Percentiles rank a stretch among this genome's conserved stretches.
phyloP scores from a whole-genome alignment of 2,797 vertebrate species.

The Acanthis flammea region DNA sequence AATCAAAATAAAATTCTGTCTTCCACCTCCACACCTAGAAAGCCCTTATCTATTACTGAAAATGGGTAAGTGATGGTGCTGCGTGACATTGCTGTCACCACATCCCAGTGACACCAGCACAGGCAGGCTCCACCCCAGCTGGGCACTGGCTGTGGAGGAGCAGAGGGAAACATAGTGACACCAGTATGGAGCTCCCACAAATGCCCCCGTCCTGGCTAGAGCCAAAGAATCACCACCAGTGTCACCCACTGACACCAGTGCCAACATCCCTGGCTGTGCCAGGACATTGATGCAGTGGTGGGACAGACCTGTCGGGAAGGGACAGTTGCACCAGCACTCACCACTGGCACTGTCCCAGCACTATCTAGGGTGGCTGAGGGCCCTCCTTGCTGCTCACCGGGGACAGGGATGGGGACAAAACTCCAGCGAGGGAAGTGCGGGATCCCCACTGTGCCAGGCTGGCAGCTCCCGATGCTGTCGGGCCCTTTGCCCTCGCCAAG shows the following conservation, averaged over 20 bases:
- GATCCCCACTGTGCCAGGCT: background rate
- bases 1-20: background rate
- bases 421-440: rapidly evolving
- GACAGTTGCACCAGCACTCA: background rate
- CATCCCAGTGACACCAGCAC: background rate
- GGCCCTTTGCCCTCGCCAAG: background rate
- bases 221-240: background rate
- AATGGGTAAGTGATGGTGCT: background rate
- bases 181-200: background rate
- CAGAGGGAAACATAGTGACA: background rate
- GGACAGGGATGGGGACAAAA: background rate
- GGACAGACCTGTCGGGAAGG: background rate
- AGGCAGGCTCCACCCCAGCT: background rate
- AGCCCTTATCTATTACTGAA: background rate
- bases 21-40: background rate
- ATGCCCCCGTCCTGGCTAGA: background rate
- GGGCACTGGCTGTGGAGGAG: background rate
- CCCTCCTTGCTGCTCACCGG: background rate
- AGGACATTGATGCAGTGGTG: rapidly evolving
- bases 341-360: background rate
- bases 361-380: too few species aligned
- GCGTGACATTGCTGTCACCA: background rate
- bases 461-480: rapidly evolving
- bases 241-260: background rate
- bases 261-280: background rate